These are phyloP conservation scores for Gnathonemus echidnorhynchus DNA, from an alignment of 2,113 vertebrate species.

Conservation along the genomic window DNA sequence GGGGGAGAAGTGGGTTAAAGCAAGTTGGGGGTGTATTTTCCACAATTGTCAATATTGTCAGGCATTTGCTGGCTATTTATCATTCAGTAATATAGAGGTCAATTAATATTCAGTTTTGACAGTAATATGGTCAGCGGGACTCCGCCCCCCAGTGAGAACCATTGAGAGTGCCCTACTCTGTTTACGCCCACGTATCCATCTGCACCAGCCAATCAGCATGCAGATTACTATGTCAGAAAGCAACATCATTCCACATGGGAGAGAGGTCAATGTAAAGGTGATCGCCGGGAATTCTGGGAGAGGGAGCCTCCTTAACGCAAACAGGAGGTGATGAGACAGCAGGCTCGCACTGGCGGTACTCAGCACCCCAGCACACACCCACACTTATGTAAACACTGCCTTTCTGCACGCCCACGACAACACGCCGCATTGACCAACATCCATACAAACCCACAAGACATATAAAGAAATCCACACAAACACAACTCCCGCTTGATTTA, in stretches of 20 bases:
- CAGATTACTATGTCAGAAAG: slow-evolving; percentile 17
- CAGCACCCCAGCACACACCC: neutral
- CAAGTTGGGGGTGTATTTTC: neutral
- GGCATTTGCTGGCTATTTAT: slow-evolving; percentile 4
- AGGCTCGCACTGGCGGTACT: neutral
- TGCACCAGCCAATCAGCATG: neutral
- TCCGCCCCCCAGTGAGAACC: neutral
- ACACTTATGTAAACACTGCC: neutral
- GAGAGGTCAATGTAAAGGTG: neutral
- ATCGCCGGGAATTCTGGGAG: neutral
- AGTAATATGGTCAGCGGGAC: neutral
- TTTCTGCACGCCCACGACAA: neutral
- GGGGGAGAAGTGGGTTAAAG: neutral
- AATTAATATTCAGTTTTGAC: slow-evolving; percentile 10
- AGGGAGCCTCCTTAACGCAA: neutral
- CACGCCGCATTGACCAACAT: neutral
- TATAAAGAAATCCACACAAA: too few relatives aligned
- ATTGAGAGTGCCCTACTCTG: neutral
- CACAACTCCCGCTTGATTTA: too few relatives aligned
- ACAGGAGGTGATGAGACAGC: neutral
- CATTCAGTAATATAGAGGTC: slow-evolving; percentile 7
- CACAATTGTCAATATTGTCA: neutral
- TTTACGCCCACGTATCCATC: neutral
- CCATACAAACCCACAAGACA: neutral
- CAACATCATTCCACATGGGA: neutral